These are phyloP conservation scores for Telmatochromis brichardi DNA, from an alignment of 2,113 vertebrate species.

Conservation along the genomic window DNA sequence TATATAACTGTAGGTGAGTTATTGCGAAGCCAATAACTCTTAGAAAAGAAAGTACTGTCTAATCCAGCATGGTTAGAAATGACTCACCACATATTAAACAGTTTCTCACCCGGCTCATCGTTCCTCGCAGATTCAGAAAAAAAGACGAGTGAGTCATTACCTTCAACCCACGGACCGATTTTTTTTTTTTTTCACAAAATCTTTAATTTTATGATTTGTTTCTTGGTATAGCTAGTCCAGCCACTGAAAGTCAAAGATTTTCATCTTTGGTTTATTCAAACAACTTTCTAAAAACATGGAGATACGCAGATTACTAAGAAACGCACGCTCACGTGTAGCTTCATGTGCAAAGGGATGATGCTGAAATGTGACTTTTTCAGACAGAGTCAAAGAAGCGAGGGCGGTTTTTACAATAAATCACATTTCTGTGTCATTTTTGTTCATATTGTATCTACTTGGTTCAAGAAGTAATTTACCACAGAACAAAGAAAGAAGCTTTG, in stretches of 20 bases:
- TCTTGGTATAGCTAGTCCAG: neutral
- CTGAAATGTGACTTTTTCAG: neutral
- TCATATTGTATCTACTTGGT: neutral
- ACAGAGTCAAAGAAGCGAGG: neutral
- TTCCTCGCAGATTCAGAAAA: neutral
- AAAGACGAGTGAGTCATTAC: conserved; percentile 16
- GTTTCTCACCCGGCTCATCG: neutral
- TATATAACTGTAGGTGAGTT: conserved; percentile 10
- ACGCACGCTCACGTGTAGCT: neutral
- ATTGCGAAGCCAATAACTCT: neutral
- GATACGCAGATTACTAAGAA: conserved; percentile 21
- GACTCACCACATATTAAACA: conserved; percentile 18
- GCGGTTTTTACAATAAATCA: neutral
- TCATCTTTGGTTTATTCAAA: neutral
- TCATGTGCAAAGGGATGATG: neutral
- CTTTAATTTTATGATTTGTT: neutral
- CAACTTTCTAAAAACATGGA: neutral
- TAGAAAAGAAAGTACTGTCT: conserved; percentile 4
- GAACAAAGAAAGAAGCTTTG: neutral
- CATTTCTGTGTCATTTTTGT: neutral
- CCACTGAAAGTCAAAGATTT: neutral
- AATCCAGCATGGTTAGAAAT: neutral
- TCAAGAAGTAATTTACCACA: neutral
- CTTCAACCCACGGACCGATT: neutral
- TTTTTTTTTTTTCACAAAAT: neutral